Percentiles rank a stretch among this genome's conserved stretches.
These are phyloP conservation scores for Typhlichthys eigenmanni DNA, from an alignment of 2,797 vertebrate species.

Conservation along the genomic window DNA sequence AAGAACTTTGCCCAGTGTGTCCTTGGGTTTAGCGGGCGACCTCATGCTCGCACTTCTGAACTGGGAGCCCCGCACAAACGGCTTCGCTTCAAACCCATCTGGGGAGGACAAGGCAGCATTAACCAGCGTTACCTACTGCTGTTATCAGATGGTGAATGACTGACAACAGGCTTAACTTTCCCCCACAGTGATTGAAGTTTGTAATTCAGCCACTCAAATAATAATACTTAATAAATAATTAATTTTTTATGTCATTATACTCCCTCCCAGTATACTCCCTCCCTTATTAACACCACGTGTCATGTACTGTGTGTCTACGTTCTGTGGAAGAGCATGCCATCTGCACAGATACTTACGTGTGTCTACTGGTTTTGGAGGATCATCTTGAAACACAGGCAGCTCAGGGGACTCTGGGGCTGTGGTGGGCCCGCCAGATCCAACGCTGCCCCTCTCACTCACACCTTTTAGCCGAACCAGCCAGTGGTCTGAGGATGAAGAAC, in stretches of 20 bases:
- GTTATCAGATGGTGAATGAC: no score
- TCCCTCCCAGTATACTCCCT: no score
- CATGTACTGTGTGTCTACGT: no score
- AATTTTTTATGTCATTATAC: no score
- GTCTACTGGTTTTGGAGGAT: conserved; percentile 54
- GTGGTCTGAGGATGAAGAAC: conserved; percentile 84
- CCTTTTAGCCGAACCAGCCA: conserved; percentile 84
- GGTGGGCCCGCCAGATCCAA: conserved; percentile 55
- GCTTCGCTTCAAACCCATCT: conserved; percentile 79
- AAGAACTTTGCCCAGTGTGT: conserved; percentile 72
- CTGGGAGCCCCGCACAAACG: conserved; percentile 71
- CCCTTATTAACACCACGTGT: no score
- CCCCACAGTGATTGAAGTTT: background rate
- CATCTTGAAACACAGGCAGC: conserved; percentile 68
- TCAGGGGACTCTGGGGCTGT: conserved; percentile 69
- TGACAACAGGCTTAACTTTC: background rate
- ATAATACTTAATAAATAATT: no score
- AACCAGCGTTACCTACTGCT: background rate
- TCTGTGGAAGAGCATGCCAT: background rate
- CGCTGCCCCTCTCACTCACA: conserved; percentile 59
- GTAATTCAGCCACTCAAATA: background rate
- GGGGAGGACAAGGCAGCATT: background rate
- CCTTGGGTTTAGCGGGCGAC: conserved; percentile 72
- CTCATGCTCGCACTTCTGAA: conserved; percentile 85
- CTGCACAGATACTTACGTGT: conserved; percentile 67